Base-by-base conservation (phyloP, 1,140 invertebrate species). In the Bombus consobrinus region DNA sequence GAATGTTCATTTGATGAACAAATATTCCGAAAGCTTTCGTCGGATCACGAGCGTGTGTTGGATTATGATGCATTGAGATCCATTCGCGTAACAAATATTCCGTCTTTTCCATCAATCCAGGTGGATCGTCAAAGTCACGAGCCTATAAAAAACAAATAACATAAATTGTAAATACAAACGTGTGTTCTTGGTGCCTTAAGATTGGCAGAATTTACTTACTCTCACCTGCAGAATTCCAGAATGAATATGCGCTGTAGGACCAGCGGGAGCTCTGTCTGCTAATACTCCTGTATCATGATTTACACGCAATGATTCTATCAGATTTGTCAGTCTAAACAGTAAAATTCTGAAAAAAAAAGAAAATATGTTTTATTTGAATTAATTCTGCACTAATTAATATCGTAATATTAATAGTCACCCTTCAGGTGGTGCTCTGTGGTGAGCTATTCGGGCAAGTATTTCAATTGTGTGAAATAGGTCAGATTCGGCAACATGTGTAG, bases 1-100 rank as follows among this genome's bases (percentile, higher is more conserved):
- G 98, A 83, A 98, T 96, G 92, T 99, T 99, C 98, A 99, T 99
- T 94, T 99, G 97, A 92, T 99, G 98, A 1, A 99, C 98, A 95
- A 99, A 99, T 75, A 98, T 95, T 59, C 98, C 97, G 93, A 99
- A 99, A n/a, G 99, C 98, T 92, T 99, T 99, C 3, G 97, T 97
- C 10, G 98, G 98, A 94, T 99, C 99, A 68, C 98, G 96, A 0
- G 97, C 97, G 28, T 97, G 96, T 28, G 96, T 96, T 3, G 98
- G 97, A 39, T 97, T 97, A 92, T 98, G 97, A 92, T 99, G 99
- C 93, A 99, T 97, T 34, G 96, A 97, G 6, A 99, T 98, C 99
- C 99, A 99, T 93, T 99, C 99, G 28, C 98, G 96, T 13, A 99
- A 95, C 3, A 99, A 95, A 88, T 96, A 98, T 93, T 99, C 99